Evolutionary conservation across 1,140 invertebrate genomes (phyloP), one percentile per base, ranked within the genome.

Genomic region (Parasteatoda tepidariorum): DNA sequence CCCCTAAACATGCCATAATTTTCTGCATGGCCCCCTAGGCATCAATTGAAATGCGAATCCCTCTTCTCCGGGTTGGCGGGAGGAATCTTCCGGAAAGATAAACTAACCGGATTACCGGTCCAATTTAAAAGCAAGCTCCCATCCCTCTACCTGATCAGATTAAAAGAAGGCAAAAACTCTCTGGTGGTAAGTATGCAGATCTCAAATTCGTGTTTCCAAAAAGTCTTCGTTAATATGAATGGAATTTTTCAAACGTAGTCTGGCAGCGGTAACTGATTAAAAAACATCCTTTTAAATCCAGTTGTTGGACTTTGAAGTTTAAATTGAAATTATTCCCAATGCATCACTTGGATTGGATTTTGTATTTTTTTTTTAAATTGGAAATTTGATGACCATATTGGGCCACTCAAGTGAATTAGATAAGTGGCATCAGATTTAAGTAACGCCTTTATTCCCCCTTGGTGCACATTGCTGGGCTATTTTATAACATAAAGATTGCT

Each of bases 81-180:
- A 30, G 57, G 41, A 55, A 55, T 71, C 28, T 57, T 71, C 68
- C 68, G 28, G 48, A 57, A 57, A 71, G 68, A 71, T 71, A 71
- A 71, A 71, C 68, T 71, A 71, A 71, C 68, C 30, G 68, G 48
- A 71, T 71, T 71, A 71, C 18, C 3, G 68, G 57, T 71, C 68
- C 68, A 71, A 57, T 57, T 71, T 71, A 71, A 71, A 71, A 71
- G 48, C 41, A 41, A 26, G 18, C 26, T 2, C 26, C n/a, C 28
- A 4, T 34, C 18, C 48, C 68, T 71, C 68, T 41, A 55, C n/a
- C 48, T 57, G 48, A 57, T 71, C 24, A 28, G 48, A 34, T 55
- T 24, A 57, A 33, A 71, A 54, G 48, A 54, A 9, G 24, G 24
- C 38, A 54, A 54, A 30, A 71, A 31, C 38, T 26, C 2, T 18